phyloP scores from a whole-genome alignment of 2,113 vertebrate genomes.

The Saguinus imperator region DNA sequence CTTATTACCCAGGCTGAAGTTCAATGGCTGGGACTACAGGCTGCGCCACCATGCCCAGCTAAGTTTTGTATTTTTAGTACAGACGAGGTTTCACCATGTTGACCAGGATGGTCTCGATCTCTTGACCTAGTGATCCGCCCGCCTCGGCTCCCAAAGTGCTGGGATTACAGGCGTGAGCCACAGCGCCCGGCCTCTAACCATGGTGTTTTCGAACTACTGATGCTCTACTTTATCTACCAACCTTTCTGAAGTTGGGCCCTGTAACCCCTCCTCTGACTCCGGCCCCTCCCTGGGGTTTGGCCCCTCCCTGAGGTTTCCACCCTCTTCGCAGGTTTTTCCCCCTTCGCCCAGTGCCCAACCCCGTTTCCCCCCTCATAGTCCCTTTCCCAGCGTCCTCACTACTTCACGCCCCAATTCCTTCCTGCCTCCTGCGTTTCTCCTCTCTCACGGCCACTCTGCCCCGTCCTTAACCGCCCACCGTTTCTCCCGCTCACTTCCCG shows the following conservation, averaged over 20 bases:
- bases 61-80: too few species aligned
- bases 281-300: neutral
- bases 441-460: neutral
- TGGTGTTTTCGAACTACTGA: neutral
- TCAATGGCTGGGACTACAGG: too few species aligned
- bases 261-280: neutral
- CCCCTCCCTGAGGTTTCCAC: neutral
- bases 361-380: neutral
- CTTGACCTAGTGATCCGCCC: too few species aligned
- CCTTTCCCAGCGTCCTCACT: neutral
- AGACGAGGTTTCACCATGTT: too few species aligned
- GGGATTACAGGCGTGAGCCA: too few species aligned
- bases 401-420: neutral
- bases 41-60: too few species aligned
- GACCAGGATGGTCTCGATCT: too few species aligned
- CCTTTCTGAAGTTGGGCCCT: neutral
- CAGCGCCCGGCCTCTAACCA: neutral
- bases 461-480: neutral
- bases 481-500: neutral
- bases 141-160: too few species aligned
- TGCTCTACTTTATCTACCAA: neutral
- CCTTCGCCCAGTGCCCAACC: rapidly evolving
- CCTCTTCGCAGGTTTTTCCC: neutral
- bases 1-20: too few species aligned
- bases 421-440: neutral